These are phyloP conservation scores for Enteromius viviparus DNA, from an alignment of 2,797 vertebrate genomes.

Conservation along the genomic window DNA sequence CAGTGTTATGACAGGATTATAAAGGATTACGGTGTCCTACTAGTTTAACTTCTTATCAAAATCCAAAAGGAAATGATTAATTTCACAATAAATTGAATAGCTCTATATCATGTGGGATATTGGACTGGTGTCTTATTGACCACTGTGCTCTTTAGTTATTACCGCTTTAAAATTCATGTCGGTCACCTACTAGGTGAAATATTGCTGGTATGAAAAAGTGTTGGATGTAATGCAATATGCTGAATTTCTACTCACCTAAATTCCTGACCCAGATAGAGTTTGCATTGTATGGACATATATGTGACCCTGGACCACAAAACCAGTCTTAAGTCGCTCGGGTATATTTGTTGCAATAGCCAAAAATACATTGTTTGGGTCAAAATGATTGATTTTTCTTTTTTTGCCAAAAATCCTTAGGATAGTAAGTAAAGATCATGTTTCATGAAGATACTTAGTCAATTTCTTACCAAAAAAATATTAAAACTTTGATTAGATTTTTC, in stretches of 20 bases:
- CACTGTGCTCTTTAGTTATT: background rate
- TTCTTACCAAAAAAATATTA: no score
- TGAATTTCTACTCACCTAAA: background rate
- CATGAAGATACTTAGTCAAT: no score
- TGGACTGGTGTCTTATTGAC: background rate
- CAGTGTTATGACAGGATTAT: slow-evolving; percentile 4
- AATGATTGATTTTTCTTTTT: no score
- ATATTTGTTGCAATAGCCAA: no score
- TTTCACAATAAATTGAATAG: background rate
- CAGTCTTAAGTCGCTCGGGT: no score
- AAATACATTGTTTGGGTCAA: no score
- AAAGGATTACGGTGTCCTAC: background rate
- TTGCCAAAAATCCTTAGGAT: no score
- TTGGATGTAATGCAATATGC: background rate
- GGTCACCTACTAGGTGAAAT: background rate
- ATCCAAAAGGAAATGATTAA: background rate
- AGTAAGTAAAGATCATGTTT: no score
- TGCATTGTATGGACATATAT: background rate
- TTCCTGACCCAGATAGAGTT: background rate
- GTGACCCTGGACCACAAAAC: no score
- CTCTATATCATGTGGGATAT: background rate
- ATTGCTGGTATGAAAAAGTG: background rate
- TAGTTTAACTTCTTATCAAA: background rate
- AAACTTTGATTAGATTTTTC: no score
- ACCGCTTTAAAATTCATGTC: background rate